Evolutionary conservation across 1,140 invertebrate species (phyloP), one percentile per base, ranked within the genome.

Genomic region (Drosophila kikkawai): DNA sequence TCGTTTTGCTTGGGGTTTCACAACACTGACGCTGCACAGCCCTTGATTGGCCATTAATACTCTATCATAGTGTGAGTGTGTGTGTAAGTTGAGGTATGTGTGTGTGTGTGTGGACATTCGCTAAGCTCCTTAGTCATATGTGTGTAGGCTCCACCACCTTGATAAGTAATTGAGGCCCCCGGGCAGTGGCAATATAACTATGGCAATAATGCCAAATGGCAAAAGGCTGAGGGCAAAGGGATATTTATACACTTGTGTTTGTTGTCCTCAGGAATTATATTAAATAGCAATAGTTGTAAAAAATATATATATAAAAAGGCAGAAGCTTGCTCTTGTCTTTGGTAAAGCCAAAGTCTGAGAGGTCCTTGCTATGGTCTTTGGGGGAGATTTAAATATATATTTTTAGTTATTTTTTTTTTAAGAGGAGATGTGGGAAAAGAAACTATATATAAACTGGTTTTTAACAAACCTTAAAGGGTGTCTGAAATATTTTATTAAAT

Each of bases 81-180:
- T 34, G 29, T n/a, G 12, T 45, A 19, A 13, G 4, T 55, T 13
- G 5, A 6, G 19, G 12, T 19, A n/a, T 15, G 34, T 39, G n/a
- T 41, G 41, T 15, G 41, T 15, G 13, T 45, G 17, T 15, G 11
- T 34, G 19, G 37, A 50, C 60, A 44, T 53, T 66, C 55, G 22
- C 22, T 73, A 74, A 74, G 70, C 70, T 73, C 32, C 69, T 73
- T 73, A 73, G n/a, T 32, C 32, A n/a, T 15, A 37, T 36, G 34
- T 53, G 29, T 36, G 29, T 41, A 57, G 34, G 55, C 55, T 68
- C 56, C 60, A 7, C 29, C 48, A 68, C 61, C 61, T 67, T 34
- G 53, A 73, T 73, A 60, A 73, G 69, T 73, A 73, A 73, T 73
- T 73, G 68, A 42, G 37, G 69, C 53, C 67, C 67, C 67, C 69